Percentiles rank a stretch among this genome's conserved stretches.
Conservation (phyloP, 64 coral and sea anemone genomes). For the Montipora sp. region DNA sequence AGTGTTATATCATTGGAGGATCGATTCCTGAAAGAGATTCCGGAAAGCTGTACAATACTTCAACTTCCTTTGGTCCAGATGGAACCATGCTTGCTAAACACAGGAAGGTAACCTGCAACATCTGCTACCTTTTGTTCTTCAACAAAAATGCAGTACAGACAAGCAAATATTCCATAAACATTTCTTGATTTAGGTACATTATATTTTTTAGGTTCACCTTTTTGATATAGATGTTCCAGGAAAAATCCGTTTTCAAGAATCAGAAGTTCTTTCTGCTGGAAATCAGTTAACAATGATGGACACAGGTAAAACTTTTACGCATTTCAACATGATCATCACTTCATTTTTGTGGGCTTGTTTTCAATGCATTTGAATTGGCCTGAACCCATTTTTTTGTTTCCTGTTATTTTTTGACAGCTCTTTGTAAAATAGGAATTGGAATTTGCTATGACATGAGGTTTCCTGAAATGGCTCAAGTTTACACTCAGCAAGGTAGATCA, state of each 20-base stretch:
- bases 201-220: conserved; percentile 77
- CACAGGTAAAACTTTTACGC: conserved; percentile 58
- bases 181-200: not conserved
- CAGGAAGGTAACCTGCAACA: conserved; percentile 71
- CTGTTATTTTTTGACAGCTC: conserved; percentile 59
- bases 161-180: not conserved
- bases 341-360: not conserved
- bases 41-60: conserved; percentile 94
- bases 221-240: conserved; percentile 99
- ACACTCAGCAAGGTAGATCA: conserved; percentile 80
- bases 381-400: not conserved
- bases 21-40: conserved; percentile 85
- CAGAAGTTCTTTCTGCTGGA: conserved; percentile 84
- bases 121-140: too few relatives aligned
- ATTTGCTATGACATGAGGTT: conserved; percentile 98
- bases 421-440: conserved; percentile 95
- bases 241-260: conserved; percentile 94
- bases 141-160: too few relatives aligned
- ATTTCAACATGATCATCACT: too few relatives aligned
- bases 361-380: not conserved
- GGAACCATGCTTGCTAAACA: conserved; percentile 94
- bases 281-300: conserved; percentile 84
- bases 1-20: conserved; percentile 87
- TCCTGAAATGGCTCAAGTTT: conserved; percentile 90
- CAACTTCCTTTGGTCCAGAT: conserved; percentile 77